Conservation (phyloP, 1,140 invertebrate species). For the Antheraea mylitta region DNA sequence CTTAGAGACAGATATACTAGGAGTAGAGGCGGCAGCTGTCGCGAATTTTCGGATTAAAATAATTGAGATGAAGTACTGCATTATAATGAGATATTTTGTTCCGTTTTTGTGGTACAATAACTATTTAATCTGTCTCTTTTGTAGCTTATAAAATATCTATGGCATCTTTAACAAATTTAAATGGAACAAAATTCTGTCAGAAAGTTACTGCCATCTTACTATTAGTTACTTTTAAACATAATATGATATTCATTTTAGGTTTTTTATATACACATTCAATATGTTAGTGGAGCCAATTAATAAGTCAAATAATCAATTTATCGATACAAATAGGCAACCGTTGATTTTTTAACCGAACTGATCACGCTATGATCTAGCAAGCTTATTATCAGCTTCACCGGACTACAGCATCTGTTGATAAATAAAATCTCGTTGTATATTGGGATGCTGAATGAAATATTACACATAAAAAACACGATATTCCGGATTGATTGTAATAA, state of each 20-base stretch:
- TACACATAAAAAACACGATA: constrained; percentile 59
- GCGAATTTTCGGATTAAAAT: constrained; percentile 64
- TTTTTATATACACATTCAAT: too few relatives aligned
- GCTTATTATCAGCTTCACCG: too few relatives aligned
- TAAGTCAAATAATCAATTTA: too few relatives aligned
- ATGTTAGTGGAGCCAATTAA: too few relatives aligned
- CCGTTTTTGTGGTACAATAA: constrained; percentile 34
- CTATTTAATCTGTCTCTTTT: not conserved
- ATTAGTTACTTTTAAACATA: too few relatives aligned
- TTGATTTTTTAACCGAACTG: too few relatives aligned
- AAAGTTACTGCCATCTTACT: not conserved
- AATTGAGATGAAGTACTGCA: constrained; percentile 61
- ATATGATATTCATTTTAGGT: too few relatives aligned
- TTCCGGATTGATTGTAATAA: constrained; percentile 73
- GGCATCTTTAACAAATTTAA: not conserved
- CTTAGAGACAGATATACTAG: constrained; percentile 58
- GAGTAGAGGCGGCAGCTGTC: constrained; percentile 58
- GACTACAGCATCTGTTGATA: too few relatives aligned
- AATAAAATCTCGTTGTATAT: not conserved
- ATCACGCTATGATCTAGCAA: too few relatives aligned
- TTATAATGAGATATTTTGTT: constrained; percentile 69
- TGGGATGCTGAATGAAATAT: not conserved
- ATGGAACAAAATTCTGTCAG: not conserved
- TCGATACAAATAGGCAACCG: not conserved
- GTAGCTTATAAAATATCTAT: not conserved